Base-by-base conservation (phyloP, 2,888 invertebrate genomes). In the Didymodactylos carnosus region DNA sequence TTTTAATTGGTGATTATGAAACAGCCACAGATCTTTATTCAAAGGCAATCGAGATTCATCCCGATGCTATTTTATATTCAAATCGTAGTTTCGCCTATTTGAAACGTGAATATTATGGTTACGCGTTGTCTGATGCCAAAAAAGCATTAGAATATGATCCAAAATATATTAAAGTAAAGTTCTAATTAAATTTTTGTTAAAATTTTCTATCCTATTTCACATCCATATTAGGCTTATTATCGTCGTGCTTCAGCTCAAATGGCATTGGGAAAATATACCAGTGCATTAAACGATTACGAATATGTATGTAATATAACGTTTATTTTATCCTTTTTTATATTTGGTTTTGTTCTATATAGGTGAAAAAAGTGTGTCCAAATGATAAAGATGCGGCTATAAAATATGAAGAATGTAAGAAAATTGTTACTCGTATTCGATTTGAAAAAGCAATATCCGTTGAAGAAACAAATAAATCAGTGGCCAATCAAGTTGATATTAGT, bases 191-290 rank as follows among this genome's bases (percentile, higher is more conserved):
- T 11, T 6, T 25, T 25, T 25, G 10, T 49, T 49, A 4, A 8
- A 43, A 49, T 49, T 6, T 5, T 5, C n/a, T n/a, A 27, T 51
- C 29, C 27, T 51, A 7, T 49, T 1, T 49, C 6, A 23, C 25
- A 49, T 25, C 25, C 13, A 23, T 49, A n/a, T 49, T n/a, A 62
- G 62, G 62, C 62, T 0, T 99, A 94, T 83, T 99, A 97, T 83
- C 88, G 98, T 79, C 87, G 97, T 80, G 98, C 97, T 0, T 92
- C 93, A 2, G 90, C 98, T 43, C 88, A 94, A 80, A 97, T 99
- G 95, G 92, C 95, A 39, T 85, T 97, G 81, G 95, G 97, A 78
- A 94, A 94, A 86, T 95, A 93, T 84, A 95, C 94, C 86, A 87
- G 90, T 84, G 98, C 98, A 16, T 87, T 97, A 77, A 90, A 89